These are phyloP conservation scores for Wasmannia auropunctata DNA, from an alignment of 1,140 invertebrate genomes.

Conservation along the genomic window DNA sequence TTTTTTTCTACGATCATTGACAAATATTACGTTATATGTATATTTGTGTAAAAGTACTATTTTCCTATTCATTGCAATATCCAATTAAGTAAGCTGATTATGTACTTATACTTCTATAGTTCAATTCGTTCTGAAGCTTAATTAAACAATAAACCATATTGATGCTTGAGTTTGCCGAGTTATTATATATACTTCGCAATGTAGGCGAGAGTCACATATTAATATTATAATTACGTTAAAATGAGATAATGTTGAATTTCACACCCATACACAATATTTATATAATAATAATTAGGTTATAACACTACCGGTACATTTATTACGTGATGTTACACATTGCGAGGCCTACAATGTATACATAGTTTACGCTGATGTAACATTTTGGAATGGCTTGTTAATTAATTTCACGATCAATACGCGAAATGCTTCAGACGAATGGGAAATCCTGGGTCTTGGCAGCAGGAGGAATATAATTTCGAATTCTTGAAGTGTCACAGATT, in stretches of 20 bases:
- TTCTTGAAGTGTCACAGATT: not conserved
- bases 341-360: not conserved
- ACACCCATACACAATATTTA: not conserved
- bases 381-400: slow-evolving; percentile 33
- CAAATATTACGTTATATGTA: not conserved
- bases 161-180: not conserved
- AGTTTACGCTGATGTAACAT: slow-evolving; percentile 14
- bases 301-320: not conserved
- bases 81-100: slow-evolving; percentile 20
- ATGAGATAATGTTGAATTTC: not conserved
- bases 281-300: slow-evolving; percentile 25
- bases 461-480: not conserved
- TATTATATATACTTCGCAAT: not conserved
- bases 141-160: slow-evolving; percentile 31
- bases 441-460: not conserved
- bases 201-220: not conserved
- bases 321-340: not conserved
- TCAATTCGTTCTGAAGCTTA: slow-evolving; percentile 13
- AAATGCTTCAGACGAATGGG: not conserved
- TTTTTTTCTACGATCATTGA: too few relatives aligned
- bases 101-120: not conserved
- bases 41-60: not conserved
- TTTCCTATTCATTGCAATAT: not conserved
- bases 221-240: slow-evolving; percentile 28
- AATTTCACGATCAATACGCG: slow-evolving; percentile 24